Conservation (phyloP, 37 sponge, comb jelly and placozoan genomes). For the Ephydatia muelleri region DNA sequence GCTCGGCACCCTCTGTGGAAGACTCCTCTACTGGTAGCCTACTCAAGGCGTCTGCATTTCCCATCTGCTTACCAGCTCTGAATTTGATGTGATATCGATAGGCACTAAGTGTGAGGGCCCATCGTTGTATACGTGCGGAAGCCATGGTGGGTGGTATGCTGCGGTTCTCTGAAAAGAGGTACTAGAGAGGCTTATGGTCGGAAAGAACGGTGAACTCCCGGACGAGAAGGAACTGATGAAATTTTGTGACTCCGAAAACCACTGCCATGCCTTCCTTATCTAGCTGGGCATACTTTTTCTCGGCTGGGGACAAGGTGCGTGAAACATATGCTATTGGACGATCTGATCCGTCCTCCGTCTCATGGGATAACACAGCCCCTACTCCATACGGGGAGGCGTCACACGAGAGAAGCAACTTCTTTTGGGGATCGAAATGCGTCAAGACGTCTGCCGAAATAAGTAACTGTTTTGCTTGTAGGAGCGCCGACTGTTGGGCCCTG, state of each 20-base stretch:
- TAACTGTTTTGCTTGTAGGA: neutral
- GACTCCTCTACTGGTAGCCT: neutral
- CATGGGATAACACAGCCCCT: conserved; percentile 17
- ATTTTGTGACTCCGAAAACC: conserved; percentile 8
- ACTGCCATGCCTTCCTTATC: conserved; percentile 14
- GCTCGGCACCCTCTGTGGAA: too few relatives aligned
- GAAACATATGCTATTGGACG: conserved; percentile 22
- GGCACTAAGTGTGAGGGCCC: conserved; percentile 23
- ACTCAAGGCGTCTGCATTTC: conserved; percentile 7
- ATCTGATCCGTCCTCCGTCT: conserved; percentile 7
- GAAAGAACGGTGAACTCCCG: conserved; percentile 11
- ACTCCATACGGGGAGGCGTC: conserved; percentile 18
- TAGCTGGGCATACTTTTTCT: conserved; percentile 12
- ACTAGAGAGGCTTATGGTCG: conserved; percentile 19
- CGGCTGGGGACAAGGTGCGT: neutral
- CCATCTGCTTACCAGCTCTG: neutral
- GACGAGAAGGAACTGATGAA: conserved; percentile 7
- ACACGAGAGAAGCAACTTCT: neutral
- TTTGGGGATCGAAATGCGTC: conserved; percentile 2
- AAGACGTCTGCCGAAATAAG: neutral
- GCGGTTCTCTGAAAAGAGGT: neutral
- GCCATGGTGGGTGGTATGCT: neutral
- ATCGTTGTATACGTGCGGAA: conserved; percentile 10
- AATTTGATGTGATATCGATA: conserved; percentile 7
- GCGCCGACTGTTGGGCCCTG: neutral